These are phyloP conservation scores for Epirrhoe alternata DNA, from an alignment of 2,888 invertebrate genomes.

Conservation along the genomic window DNA sequence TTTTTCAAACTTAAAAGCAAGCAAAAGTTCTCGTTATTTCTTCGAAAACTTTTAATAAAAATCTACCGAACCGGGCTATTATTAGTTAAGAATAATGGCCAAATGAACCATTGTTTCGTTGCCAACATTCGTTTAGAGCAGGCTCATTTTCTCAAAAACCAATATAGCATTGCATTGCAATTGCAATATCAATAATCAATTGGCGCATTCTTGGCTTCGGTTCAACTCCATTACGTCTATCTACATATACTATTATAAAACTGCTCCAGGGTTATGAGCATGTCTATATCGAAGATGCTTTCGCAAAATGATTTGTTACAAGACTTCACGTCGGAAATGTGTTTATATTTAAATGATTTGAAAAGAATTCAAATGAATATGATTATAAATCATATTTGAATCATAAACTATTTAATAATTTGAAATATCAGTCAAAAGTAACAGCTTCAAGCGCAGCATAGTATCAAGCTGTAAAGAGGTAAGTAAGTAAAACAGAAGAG, in stretches of 20 bases:
- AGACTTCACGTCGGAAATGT: neutral
- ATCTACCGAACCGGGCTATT: conserved; percentile 39
- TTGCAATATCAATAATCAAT: conserved; percentile 85
- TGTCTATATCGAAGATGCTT: conserved; percentile 18
- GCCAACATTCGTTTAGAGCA: conserved; percentile 57
- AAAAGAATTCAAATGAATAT: neutral
- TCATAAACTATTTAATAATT: neutral
- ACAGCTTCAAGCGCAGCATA: neutral
- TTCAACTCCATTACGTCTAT: conserved; percentile 78
- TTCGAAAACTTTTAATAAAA: conserved; percentile 42
- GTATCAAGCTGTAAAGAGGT: neutral
- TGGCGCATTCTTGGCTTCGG: conserved; percentile 80
- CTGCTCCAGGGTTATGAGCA: conserved; percentile 28
- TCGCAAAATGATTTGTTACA: conserved; percentile 6
- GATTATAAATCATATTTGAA: too few relatives aligned
- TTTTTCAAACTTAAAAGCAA: conserved; percentile 36
- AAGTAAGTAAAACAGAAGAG: neutral
- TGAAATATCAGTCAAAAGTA: neutral
- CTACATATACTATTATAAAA: conserved; percentile 37
- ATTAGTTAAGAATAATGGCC: conserved; percentile 47
- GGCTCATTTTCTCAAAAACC: conserved; percentile 72
- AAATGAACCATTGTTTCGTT: conserved; percentile 47
- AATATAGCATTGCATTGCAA: conserved; percentile 62
- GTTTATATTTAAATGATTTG: neutral
- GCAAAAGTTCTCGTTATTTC: conserved; percentile 35